Evolutionary conservation across 2,888 invertebrate genomes (phyloP).

Genomic region (Hedychridium roseum): DNA sequence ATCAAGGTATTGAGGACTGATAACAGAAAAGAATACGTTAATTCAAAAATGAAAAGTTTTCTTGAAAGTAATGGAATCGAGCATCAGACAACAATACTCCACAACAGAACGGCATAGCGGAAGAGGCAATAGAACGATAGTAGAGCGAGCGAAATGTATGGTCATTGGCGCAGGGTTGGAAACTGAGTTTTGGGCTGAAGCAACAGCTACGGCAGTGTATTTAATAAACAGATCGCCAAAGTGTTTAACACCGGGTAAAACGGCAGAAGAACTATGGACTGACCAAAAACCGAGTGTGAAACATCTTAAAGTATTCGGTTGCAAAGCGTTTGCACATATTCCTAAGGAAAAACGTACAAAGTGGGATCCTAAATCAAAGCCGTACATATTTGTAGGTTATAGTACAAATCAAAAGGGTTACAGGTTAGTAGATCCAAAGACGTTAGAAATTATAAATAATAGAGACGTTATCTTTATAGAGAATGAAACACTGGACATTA

Average conservation of each 20-base stretch:
- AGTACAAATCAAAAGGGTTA: conserved; percentile 27
- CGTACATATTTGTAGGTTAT: conserved; percentile 26
- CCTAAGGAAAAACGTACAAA: conserved; percentile 23
- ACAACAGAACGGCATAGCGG: conserved; percentile 9
- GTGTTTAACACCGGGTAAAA: conserved; percentile 13
- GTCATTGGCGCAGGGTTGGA: neutral
- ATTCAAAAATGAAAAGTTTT: too few relatives aligned
- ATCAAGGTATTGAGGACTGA: too few relatives aligned
- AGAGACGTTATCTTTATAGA: conserved; percentile 20
- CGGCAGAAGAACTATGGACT: conserved; percentile 13
- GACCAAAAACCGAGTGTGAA: conserved; percentile 14
- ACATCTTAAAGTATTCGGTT: conserved; percentile 29
- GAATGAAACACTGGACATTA: too few relatives aligned
- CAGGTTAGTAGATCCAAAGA: conserved; percentile 18
- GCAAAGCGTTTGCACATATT: conserved; percentile 15
- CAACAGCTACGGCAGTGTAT: conserved; percentile 1
- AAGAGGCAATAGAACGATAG: conserved; percentile 3
- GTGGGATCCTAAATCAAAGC: conserved; percentile 21
- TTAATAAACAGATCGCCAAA: conserved; percentile 8
- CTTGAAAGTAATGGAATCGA: too few relatives aligned
- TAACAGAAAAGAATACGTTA: too few relatives aligned
- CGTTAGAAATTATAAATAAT: conserved; percentile 21
- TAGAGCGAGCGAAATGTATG: conserved; percentile 8
- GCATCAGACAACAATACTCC: too few relatives aligned
- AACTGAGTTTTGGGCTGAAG: conserved; percentile 7